Evolutionary conservation across 92 coral and sea anemone species (phyloP).

Genomic region (Galaxea fascicularis): DNA sequence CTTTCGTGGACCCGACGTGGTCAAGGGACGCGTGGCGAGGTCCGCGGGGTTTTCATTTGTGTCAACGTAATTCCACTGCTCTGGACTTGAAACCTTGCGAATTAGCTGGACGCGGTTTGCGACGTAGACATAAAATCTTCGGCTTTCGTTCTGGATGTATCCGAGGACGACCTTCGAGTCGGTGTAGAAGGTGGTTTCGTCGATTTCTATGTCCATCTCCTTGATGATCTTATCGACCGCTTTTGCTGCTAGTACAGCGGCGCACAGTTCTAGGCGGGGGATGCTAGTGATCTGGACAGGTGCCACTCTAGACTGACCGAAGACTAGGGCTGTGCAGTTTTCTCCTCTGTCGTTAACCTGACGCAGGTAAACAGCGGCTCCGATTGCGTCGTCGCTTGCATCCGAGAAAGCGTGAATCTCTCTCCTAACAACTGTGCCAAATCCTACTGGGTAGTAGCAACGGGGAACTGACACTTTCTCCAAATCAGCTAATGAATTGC

Average conservation of each 20-base stretch:
- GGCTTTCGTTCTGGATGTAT: slow-evolving; percentile 61
- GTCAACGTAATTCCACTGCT: slow-evolving; percentile 57
- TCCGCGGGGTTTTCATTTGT: slow-evolving; percentile 58
- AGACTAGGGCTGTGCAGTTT: slow-evolving; percentile 28
- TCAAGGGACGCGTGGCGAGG: slow-evolving; percentile 40
- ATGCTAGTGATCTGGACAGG: slow-evolving; percentile 62
- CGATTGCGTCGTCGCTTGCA: slow-evolving; percentile 63
- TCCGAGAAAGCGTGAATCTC: slow-evolving; percentile 68
- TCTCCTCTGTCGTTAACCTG: slow-evolving; percentile 18
- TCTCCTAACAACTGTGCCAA: slow-evolving; percentile 26
- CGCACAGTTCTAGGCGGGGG: slow-evolving; percentile 66
- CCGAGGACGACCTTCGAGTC: slow-evolving; percentile 70
- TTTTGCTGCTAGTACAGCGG: slow-evolving; percentile 41
- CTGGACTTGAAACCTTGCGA: slow-evolving; percentile 32
- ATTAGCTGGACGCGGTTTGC: slow-evolving; percentile 66
- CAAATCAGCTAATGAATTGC: slow-evolving; percentile 21
- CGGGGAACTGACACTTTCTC: slow-evolving; percentile 57
- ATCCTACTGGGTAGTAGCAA: slow-evolving; percentile 28
- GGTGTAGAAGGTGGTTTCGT: slow-evolving; percentile 48
- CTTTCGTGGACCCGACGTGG: neutral
- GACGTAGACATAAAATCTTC: slow-evolving; percentile 65
- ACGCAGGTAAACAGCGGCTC: no score
- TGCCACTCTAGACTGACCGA: slow-evolving; percentile 59
- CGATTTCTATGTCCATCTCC: slow-evolving; percentile 21
- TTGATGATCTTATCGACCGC: slow-evolving; percentile 20